Evolutionary conservation across 2,797 vertebrate genomes (phyloP).

Genomic region (Glyptemys insculpta): DNA sequence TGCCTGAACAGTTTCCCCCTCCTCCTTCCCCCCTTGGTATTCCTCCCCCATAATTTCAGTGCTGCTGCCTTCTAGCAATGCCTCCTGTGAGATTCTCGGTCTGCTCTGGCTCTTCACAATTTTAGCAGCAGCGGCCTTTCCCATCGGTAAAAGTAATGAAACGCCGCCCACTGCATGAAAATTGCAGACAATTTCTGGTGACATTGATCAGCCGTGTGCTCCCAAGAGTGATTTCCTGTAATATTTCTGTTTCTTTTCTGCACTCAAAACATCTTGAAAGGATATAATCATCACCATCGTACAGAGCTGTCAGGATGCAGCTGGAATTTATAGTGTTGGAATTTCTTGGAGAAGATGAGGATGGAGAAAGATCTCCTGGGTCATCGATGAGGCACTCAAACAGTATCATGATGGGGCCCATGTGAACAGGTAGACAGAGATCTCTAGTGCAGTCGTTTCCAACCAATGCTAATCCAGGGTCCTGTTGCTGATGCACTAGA

Average conservation of each 20-base stretch:
- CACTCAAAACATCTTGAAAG: not conserved
- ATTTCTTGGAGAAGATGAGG: accelerated
- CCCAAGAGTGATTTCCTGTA: not conserved
- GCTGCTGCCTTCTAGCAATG: not conserved
- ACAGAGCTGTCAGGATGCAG: not conserved
- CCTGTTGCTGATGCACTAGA: accelerated
- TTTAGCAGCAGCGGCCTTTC: accelerated
- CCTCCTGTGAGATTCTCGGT: not conserved
- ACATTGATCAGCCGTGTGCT: accelerated
- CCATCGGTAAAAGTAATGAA: accelerated
- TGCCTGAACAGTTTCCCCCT: accelerated
- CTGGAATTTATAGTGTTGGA: accelerated
- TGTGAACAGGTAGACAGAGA: not conserved
- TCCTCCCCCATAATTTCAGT: accelerated
- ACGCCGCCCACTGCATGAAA: accelerated
- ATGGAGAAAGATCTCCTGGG: not conserved
- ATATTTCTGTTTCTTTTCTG: not conserved
- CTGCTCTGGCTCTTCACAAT: accelerated
- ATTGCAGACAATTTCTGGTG: not conserved
- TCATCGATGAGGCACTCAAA: not conserved
- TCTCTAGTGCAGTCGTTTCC: accelerated
- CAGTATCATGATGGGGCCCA: accelerated
- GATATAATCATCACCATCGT: accelerated
- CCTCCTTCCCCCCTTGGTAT: accelerated
- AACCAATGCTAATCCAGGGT: accelerated